A percentile compares a stretch with the other conserved stretches of the same genome.
Conservation (phyloP, 2,888 invertebrate genomes). For the Resseliella maxima region DNA sequence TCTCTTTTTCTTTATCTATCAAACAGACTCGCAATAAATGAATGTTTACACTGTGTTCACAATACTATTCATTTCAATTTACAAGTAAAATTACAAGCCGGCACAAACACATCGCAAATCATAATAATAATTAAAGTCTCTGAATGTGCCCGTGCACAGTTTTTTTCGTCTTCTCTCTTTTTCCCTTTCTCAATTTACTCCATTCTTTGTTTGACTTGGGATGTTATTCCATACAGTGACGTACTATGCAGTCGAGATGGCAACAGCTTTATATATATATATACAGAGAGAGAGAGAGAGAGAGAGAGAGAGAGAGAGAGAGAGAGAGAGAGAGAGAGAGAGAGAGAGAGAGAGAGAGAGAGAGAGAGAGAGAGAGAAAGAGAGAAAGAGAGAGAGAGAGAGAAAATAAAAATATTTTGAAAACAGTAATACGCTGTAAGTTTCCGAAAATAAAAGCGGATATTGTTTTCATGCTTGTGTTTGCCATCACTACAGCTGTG, state of each 20-base stretch:
- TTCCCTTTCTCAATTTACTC: not conserved
- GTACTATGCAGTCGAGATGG: too few relatives aligned
- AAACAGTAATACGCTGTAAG: not conserved
- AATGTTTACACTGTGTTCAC: not conserved
- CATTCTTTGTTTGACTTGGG: not conserved
- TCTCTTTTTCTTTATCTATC: too few relatives aligned
- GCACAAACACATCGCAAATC: conserved; percentile 12
- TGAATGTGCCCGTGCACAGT: not conserved
- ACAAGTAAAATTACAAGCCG: conserved; percentile 31
- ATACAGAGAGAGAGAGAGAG: too few relatives aligned
- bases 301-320: too few relatives aligned
- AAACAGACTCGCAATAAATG: not conserved
- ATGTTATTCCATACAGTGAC: too few relatives aligned
- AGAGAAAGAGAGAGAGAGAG: too few relatives aligned
- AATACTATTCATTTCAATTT: conserved; percentile 35
- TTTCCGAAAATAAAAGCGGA: not conserved
- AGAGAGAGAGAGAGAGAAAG: too few relatives aligned
- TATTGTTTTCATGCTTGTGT: not conserved
- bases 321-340: too few relatives aligned
- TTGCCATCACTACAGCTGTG: conserved; percentile 32
- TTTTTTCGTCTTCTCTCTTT: not conserved
- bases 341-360: too few relatives aligned
- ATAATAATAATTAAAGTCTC: conserved; percentile 19
- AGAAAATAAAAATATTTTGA: not conserved
- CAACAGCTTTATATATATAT: too few relatives aligned